phyloP scores from a whole-genome alignment of 2,888 invertebrate species.

The Cosmorhoe ocellata region DNA sequence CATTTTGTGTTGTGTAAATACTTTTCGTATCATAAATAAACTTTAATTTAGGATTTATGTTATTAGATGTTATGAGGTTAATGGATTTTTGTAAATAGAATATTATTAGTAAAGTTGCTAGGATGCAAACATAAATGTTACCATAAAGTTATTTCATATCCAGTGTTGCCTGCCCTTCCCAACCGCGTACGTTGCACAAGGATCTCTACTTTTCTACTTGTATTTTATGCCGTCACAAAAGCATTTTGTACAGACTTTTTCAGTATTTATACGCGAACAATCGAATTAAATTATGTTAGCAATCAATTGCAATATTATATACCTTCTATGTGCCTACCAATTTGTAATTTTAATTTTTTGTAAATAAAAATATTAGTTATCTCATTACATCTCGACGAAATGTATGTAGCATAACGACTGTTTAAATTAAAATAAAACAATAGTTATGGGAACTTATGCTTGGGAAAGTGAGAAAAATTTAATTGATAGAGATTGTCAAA shows the following conservation, averaged over 20 bases:
- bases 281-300: conserved; percentile 9
- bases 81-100: conserved; percentile 74
- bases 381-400: conserved; percentile 10
- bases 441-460: not conserved
- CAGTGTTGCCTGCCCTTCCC: conserved; percentile 40
- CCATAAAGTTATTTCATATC: conserved; percentile 49
- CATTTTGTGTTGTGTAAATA: conserved; percentile 57
- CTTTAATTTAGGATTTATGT: conserved; percentile 49
- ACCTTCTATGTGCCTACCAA: not conserved
- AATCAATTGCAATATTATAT: conserved; percentile 8
- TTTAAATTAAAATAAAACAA: not conserved
- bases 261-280: conserved; percentile 12
- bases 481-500: too few relatives aligned
- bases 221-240: conserved; percentile 31
- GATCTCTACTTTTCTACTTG: conserved; percentile 26
- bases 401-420: not conserved
- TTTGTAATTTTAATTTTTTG: conserved; percentile 8
- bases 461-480: too few relatives aligned
- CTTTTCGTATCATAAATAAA: conserved; percentile 43
- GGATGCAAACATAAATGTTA: conserved; percentile 48
- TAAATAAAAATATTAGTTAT: conserved; percentile 3
- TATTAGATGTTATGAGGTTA: conserved; percentile 55
- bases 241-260: conserved; percentile 26
- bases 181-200: conserved; percentile 13
- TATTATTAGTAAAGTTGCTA: conserved; percentile 57